phyloP scores from a whole-genome alignment of 2,113 vertebrate genomes.

The Leucosticte australis region DNA sequence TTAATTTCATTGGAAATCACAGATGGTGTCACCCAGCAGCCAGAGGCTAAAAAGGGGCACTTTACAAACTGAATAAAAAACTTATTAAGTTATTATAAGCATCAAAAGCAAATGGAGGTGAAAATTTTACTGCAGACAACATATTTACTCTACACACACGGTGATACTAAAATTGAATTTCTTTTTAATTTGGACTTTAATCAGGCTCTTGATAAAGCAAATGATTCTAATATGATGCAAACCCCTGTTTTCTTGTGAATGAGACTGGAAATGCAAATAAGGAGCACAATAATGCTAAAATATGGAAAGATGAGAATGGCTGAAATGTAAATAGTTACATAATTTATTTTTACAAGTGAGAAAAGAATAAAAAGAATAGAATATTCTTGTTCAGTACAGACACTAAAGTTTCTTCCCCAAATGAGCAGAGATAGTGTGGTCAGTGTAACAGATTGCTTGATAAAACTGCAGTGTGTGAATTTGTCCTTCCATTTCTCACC shows the following conservation, averaged over 20 bases:
- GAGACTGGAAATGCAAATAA: neutral
- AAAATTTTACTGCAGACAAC: slow-evolving; percentile 43
- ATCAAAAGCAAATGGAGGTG: slow-evolving; percentile 53
- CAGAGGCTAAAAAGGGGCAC: slow-evolving; percentile 73
- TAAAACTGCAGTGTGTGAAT: neutral
- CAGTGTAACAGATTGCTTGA: neutral
- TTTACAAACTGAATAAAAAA: slow-evolving; percentile 66
- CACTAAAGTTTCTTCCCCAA: neutral
- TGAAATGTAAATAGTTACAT: neutral
- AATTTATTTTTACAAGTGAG: neutral
- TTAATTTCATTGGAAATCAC: slow-evolving; percentile 77
- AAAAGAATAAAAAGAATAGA: neutral
- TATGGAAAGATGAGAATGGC: neutral
- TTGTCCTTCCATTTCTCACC: neutral
- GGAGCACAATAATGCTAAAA: neutral
- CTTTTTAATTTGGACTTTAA: neutral
- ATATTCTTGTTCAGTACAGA: neutral
- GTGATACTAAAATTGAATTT: neutral
- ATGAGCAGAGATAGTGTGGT: neutral
- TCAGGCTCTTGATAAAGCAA: neutral
- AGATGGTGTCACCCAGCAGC: slow-evolving; percentile 74
- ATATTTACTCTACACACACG: neutral
- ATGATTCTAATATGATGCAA: neutral
- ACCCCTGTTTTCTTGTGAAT: neutral
- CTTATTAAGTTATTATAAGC: slow-evolving; percentile 68